Evolutionary conservation across 2,888 invertebrate species (phyloP).

Genomic region (Agriopis leucophaearia): DNA sequence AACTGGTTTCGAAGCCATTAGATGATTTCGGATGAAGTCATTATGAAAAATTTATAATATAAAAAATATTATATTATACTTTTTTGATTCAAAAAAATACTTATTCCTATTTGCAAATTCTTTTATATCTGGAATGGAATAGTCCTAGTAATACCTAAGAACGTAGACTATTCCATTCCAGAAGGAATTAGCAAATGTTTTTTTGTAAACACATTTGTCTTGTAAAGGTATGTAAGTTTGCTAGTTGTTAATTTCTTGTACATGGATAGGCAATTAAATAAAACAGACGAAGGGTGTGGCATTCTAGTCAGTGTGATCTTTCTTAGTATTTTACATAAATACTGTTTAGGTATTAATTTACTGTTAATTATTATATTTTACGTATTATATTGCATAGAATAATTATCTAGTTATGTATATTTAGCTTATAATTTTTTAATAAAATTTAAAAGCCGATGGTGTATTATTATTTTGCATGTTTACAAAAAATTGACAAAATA

Average conservation of each 20-base stretch:
- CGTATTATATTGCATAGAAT: slow-evolving; percentile 53
- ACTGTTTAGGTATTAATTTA: slow-evolving; percentile 39
- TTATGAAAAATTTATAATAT: too few relatives aligned
- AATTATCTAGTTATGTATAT: slow-evolving; percentile 37
- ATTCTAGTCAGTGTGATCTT: slow-evolving; percentile 86
- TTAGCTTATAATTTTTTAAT: slow-evolving; percentile 44
- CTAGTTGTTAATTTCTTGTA: slow-evolving; percentile 29
- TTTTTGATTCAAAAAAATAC: too few relatives aligned
- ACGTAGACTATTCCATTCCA: too few relatives aligned
- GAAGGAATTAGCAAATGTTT: too few relatives aligned
- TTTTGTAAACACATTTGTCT: background rate
- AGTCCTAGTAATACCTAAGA: too few relatives aligned
- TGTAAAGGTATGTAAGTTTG: background rate
- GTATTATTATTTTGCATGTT: background rate
- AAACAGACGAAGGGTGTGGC: slow-evolving; percentile 84
- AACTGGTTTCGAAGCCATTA: too few relatives aligned
- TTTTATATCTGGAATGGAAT: too few relatives aligned
- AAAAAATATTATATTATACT: too few relatives aligned
- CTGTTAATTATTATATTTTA: slow-evolving; percentile 53
- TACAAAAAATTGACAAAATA: too few relatives aligned
- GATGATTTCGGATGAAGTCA: too few relatives aligned
- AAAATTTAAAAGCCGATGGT: slow-evolving; percentile 40
- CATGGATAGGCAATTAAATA: slow-evolving; percentile 44
- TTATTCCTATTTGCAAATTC: too few relatives aligned
- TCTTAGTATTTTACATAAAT: slow-evolving; percentile 53